Conservation (phyloP, 2,113 vertebrate genomes). For the Isichthys henryi region DNA sequence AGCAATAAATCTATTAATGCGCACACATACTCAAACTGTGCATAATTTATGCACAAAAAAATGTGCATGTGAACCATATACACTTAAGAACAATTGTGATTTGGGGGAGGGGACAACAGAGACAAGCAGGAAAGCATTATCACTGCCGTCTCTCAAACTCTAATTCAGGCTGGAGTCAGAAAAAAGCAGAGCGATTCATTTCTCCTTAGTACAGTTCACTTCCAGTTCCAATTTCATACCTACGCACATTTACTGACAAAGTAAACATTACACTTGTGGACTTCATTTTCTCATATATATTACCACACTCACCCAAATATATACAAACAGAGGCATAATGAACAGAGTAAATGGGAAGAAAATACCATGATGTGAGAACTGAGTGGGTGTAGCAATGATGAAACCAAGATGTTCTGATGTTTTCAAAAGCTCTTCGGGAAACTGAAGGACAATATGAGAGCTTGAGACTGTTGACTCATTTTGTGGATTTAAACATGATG, state of each 20-base stretch:
- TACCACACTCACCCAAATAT: not conserved
- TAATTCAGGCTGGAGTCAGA: not conserved
- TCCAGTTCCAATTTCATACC: not conserved
- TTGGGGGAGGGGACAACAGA: not conserved
- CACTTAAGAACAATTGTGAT: not conserved
- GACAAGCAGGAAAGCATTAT: no score
- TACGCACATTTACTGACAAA: not conserved
- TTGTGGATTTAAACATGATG: not conserved
- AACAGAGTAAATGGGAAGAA: not conserved
- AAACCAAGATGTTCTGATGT: conserved; percentile 1
- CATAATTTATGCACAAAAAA: not conserved
- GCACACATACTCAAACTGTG: not conserved
- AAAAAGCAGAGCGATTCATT: not conserved
- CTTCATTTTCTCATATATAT: not conserved
- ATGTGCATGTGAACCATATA: not conserved
- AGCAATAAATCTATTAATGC: not conserved
- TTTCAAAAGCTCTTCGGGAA: not conserved
- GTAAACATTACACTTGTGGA: not conserved
- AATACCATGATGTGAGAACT: not conserved
- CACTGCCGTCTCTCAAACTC: not conserved
- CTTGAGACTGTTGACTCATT: not conserved
- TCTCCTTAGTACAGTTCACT: not conserved
- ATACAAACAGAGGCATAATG: not conserved
- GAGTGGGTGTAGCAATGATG: not conserved
- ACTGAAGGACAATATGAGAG: not conserved